Percentiles rank a stretch among this genome's conserved stretches.
These are phyloP conservation scores for Motacilla alba DNA, from an alignment of 2,113 vertebrate genomes.

Conservation along the genomic window DNA sequence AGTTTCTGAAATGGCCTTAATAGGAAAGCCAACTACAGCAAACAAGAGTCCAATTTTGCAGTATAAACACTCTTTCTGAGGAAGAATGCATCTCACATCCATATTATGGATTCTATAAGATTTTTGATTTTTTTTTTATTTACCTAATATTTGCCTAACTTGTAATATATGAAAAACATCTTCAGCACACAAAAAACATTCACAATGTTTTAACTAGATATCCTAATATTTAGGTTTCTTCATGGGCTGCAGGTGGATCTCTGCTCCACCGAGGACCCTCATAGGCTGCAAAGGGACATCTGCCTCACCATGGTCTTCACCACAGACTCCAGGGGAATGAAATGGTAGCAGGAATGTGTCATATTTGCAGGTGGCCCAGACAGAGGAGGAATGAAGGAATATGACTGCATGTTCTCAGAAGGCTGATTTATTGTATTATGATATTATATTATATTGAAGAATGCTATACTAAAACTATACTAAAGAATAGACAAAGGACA, in stretches of 20 bases:
- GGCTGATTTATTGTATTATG: too few relatives aligned
- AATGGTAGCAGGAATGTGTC: background rate
- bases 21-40: background rate
- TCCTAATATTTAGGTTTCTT: background rate
- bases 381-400: too few relatives aligned
- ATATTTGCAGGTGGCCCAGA: too few relatives aligned
- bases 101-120: background rate
- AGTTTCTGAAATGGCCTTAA: background rate
- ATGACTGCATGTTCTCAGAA: too few relatives aligned
- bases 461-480: too few relatives aligned
- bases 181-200: background rate
- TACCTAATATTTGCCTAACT: background rate
- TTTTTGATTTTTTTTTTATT: background rate
- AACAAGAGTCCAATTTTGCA: background rate
- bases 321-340: rapidly evolving
- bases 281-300: background rate
- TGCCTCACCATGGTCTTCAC: background rate
- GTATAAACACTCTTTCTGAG: background rate
- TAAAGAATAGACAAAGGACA: too few relatives aligned
- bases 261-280: background rate
- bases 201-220: background rate
- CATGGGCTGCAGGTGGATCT: background rate
- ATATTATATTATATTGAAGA: too few relatives aligned
- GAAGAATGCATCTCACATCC: background rate
- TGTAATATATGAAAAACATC: background rate